Evolutionary conservation across 2,113 vertebrate genomes (phyloP), one percentile per base, ranked within the genome.

Genomic region (Peromyscus californicus): DNA sequence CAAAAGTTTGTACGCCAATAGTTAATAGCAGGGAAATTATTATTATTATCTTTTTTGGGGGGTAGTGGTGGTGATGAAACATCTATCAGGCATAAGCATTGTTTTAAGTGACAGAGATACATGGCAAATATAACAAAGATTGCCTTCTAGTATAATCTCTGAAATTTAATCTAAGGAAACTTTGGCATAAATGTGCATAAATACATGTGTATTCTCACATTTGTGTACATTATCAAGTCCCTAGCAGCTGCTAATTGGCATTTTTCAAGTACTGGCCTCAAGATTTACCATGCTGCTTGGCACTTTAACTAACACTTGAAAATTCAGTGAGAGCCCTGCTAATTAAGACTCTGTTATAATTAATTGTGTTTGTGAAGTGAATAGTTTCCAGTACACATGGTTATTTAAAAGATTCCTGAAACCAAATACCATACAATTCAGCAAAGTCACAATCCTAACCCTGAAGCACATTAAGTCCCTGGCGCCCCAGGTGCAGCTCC

Each of bases 281-380:
- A 80, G 61, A 65, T 6, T 51, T 82, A n/a, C 87, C 82, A 59
- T 15, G 69, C 31, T 86, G 65, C 59, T 86, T 85, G 61, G 22
- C 22, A 31, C 80, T 90, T 96, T 79, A 96, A 3, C 72, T 79
- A 96, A 4, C 72, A 89, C 63, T 88, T 92, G 39, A 88, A 96
- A 90, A 85, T 24, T 89, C 5, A 97, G 69, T 17, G 78, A 83
- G 92, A 42, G n/a, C 7, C 42, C 57, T 96, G 54, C 91, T 80
- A 92, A 80, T 89, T 70, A 95, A 86, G 22, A 24, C 2, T 33
- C 45, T 79, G 33, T 57, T n/a, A 10, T 31, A 95, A 59, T 92
- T 39, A 95, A 48, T 93, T 87, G 78, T 36, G 82, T 39, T 75
- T 84, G 67, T 48, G 54, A 96, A 89, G 65, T 85, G 51, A 95